A percentile compares a stretch with the other conserved stretches of the same genome.
phyloP scores from a whole-genome alignment of 2,888 invertebrate genomes.

The Andrena haemorrhoa region DNA sequence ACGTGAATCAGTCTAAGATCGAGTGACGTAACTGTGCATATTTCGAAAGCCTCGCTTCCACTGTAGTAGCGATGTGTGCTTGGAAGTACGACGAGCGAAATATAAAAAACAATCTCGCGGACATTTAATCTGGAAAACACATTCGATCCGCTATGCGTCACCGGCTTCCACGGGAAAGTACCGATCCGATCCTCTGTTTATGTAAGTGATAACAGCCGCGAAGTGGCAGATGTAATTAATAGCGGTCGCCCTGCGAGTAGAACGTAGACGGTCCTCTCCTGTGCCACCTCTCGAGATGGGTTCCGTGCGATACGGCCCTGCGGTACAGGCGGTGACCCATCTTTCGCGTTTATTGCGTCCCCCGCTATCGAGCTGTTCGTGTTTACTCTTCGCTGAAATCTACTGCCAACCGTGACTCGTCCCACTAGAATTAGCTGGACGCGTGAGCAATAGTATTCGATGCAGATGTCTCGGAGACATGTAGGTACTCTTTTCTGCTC shows the following conservation, averaged over 20 bases:
- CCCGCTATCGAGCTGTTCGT: slow-evolving; percentile 23
- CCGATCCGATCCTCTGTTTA: slow-evolving; percentile 46
- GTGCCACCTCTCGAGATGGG: slow-evolving; percentile 5
- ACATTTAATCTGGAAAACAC: slow-evolving; percentile 52
- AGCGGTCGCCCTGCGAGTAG: not conserved
- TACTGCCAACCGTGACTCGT: slow-evolving; percentile 6
- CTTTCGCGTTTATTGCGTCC: slow-evolving; percentile 22
- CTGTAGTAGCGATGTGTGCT: slow-evolving; percentile 11
- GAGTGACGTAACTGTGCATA: no score
- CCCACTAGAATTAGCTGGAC: slow-evolving; percentile 3
- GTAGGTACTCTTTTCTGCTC: no score
- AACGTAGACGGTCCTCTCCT: not conserved
- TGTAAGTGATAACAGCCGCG: slow-evolving; percentile 52
- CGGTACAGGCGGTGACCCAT: slow-evolving; percentile 28
- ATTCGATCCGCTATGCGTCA: slow-evolving; percentile 54
- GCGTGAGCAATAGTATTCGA: not conserved
- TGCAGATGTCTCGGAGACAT: not conserved
- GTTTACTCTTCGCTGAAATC: slow-evolving; percentile 41
- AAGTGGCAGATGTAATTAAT: slow-evolving; percentile 49
- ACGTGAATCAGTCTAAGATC: no score
- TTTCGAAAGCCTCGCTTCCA: no score
- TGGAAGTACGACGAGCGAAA: not conserved
- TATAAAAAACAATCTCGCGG: slow-evolving; percentile 4
- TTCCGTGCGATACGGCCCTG: slow-evolving; percentile 17
- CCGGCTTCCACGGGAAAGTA: slow-evolving; percentile 26